These are phyloP conservation scores for Microchrysa polita DNA, from an alignment of 2,888 invertebrate species.

Conservation along the genomic window DNA sequence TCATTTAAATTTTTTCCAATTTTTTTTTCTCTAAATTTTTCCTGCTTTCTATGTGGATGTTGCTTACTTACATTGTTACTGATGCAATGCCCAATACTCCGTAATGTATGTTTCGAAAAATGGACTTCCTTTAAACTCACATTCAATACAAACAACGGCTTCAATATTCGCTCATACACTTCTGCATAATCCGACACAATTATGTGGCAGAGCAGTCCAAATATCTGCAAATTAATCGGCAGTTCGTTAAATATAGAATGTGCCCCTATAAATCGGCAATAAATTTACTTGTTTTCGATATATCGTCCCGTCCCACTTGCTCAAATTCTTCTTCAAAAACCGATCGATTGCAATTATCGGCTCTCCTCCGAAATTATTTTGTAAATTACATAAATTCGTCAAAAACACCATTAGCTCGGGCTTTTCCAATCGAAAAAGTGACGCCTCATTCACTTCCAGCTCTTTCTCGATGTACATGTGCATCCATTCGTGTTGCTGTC, in stretches of 20 bases:
- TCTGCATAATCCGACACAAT: slow-evolving; percentile 30
- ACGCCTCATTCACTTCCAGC: not conserved
- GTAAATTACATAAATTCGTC: not conserved
- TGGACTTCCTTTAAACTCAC: not conserved
- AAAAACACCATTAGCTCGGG: slow-evolving; percentile 1
- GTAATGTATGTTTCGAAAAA: slow-evolving; percentile 4
- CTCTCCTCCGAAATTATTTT: slow-evolving; percentile 25
- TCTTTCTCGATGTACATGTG: slow-evolving; percentile 3
- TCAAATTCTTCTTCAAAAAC: slow-evolving; percentile 22
- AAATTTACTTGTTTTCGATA: slow-evolving; percentile 17
- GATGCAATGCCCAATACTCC: slow-evolving; percentile 10
- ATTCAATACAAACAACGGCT: slow-evolving; percentile 15
- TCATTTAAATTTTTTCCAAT: no score
- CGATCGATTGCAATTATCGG: not conserved
- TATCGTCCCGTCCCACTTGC: slow-evolving; percentile 24
- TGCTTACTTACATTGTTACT: slow-evolving; percentile 38
- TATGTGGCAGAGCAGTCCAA: not conserved
- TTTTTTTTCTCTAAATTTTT: no score
- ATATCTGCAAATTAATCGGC: slow-evolving; percentile 9
- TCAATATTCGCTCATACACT: slow-evolving; percentile 11
- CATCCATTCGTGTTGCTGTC: slow-evolving; percentile 8
- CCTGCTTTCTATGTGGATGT: not conserved
- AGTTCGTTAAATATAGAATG: not conserved
- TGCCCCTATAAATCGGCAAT: not conserved
- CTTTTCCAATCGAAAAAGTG: not conserved